Percentiles rank a stretch among this genome's conserved stretches.
Conservation (phyloP, 1,140 invertebrate species). For the Neocloeon triangulifer region DNA sequence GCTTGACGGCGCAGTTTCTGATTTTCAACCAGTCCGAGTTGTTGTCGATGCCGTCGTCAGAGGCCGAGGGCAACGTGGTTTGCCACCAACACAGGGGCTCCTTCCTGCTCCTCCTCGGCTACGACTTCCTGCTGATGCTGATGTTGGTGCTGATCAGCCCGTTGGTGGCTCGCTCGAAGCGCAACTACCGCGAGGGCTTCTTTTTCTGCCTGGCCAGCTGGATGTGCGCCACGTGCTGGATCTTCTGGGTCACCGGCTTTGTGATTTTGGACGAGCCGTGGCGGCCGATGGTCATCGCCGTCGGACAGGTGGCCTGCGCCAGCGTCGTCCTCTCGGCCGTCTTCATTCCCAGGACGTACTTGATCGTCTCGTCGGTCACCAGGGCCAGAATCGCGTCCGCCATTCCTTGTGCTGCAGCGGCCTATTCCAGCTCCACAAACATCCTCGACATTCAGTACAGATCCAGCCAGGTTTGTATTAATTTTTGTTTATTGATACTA, state of each 20-base stretch:
- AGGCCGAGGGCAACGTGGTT: no score
- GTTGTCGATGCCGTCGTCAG: background rate
- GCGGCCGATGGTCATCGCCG: constrained; percentile 26
- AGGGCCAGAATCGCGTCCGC: constrained; percentile 20
- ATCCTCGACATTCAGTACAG: constrained; percentile 11
- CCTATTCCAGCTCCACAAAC: constrained; percentile 5
- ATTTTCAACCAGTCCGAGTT: background rate
- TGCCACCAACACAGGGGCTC: constrained; percentile 14
- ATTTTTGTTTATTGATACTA: no score
- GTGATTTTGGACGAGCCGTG: constrained; percentile 18
- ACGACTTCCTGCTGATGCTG: constrained; percentile 29
- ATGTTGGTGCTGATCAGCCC: constrained; percentile 22
- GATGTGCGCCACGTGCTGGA: constrained; percentile 22
- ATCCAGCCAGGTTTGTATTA: no score
- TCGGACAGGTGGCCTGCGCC: constrained; percentile 28
- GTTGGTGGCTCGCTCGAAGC: constrained; percentile 23
- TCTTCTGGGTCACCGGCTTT: constrained; percentile 26
- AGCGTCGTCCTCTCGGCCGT: constrained; percentile 26
- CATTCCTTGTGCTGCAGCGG: constrained; percentile 14
- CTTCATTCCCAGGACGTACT: constrained; percentile 30
- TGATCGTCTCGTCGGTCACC: constrained; percentile 22
- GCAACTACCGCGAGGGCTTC: constrained; percentile 33
- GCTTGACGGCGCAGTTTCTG: background rate
- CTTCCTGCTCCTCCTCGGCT: constrained; percentile 21
- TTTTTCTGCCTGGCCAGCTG: constrained; percentile 26